These are phyloP conservation scores for Botrylloides violaceus DNA, from an alignment of 23 tunicate species.

Conservation along the genomic window DNA sequence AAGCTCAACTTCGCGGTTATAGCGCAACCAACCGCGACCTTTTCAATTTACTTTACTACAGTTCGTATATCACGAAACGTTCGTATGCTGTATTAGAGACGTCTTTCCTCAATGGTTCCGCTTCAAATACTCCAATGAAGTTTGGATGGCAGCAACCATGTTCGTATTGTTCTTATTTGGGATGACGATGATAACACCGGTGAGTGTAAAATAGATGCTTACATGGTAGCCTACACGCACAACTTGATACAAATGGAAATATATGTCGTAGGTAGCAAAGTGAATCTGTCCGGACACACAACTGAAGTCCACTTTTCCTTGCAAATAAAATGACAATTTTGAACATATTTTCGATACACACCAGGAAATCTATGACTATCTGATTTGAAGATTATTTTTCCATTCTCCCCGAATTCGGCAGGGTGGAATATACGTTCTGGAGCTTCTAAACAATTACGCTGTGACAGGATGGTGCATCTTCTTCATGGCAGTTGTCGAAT, in stretches of 20 bases:
- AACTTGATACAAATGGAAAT: no score
- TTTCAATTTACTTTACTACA: background rate
- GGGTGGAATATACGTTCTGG: constrained; percentile 26
- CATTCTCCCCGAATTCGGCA: no score
- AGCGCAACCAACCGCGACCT: background rate
- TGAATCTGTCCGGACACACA: no score
- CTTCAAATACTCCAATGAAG: background rate
- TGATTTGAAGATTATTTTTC: no score
- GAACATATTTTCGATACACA: no score
- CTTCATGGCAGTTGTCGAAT: background rate
- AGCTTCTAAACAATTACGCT: constrained; percentile 10
- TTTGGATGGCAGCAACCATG: background rate
- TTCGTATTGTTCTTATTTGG: constrained; percentile 30
- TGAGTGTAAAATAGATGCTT: constrained; percentile 10
- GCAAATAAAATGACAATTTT: no score
- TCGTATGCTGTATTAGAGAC: background rate
- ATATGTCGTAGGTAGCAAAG: no score
- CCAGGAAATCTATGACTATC: no score
- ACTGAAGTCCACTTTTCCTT: no score
- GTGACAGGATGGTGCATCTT: constrained; percentile 18
- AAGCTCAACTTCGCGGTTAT: background rate
- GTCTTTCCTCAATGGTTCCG: background rate
- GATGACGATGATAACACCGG: constrained; percentile 46
- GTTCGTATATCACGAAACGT: constrained; percentile 20
- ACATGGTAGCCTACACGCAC: no score